Percentiles rank a stretch among this genome's conserved stretches.
Conservation (phyloP, 1,140 invertebrate genomes). For the Capitella teleta region DNA sequence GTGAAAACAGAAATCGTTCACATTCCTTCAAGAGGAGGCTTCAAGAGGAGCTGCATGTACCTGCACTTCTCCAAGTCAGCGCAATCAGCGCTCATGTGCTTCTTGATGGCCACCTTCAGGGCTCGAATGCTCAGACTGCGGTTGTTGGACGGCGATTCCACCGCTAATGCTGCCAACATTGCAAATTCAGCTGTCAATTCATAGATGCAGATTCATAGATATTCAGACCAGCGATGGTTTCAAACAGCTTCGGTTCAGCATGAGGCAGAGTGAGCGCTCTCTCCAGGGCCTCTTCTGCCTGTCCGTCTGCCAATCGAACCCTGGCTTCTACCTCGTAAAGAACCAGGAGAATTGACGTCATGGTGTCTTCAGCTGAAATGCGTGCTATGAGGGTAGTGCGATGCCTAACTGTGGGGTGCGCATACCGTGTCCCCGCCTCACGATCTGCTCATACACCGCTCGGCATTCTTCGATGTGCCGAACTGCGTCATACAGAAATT, state of each 20-base stretch:
- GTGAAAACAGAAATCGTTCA: conserved; percentile 1
- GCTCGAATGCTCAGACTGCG: conserved; percentile 24
- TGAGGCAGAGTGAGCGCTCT: conserved; percentile 25
- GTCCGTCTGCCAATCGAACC: conserved; percentile 23
- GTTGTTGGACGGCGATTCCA: conserved; percentile 17
- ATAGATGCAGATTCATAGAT: neutral
- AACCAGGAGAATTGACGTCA: conserved; percentile 23
- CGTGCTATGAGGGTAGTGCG: neutral
- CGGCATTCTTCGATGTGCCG: conserved; percentile 13
- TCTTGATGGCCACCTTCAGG: conserved; percentile 32
- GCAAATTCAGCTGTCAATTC: neutral
- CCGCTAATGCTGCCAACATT: conserved; percentile 20
- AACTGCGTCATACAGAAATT: conserved; percentile 5
- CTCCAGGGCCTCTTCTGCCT: conserved; percentile 26
- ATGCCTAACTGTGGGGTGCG: neutral
- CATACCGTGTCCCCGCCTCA: neutral
- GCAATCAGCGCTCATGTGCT: conserved; percentile 20
- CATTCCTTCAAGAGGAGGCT: neutral
- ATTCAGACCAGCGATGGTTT: conserved; percentile 5
- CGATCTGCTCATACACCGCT: conserved; percentile 5
- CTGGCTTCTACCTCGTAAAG: conserved; percentile 37
- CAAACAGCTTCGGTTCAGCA: conserved; percentile 33
- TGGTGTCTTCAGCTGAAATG: conserved; percentile 11
- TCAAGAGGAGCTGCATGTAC: conserved; percentile 11
- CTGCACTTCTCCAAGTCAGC: conserved; percentile 29